Evolutionary conservation across 2,113 vertebrate species (phyloP), one percentile per base, ranked within the genome.

Genomic region (Macquaria ambigua): DNA sequence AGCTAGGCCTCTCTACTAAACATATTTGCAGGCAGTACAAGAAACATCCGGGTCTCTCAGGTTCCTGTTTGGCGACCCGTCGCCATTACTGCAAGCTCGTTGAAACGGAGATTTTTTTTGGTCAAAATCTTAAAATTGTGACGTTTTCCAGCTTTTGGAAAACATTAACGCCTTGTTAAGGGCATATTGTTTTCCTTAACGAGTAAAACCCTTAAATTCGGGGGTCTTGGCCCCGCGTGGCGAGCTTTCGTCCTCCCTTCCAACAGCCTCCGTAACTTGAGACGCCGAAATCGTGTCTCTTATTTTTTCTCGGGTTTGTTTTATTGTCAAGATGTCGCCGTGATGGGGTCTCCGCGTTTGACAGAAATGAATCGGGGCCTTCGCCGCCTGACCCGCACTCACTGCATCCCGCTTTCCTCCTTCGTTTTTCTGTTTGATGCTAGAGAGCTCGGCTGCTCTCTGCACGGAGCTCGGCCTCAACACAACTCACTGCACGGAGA

Each of bases 331-430:
- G 95, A 99, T 99, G 98, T 98, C 97, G 97, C 98, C 98, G 98
- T 99, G 95, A 99, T 97, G 97, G 97, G 96, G 96, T 95, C 87
- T 92, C 96, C 96, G 97, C 94, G 96, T 96, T 89, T 90, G 96
- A 96, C 92, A 96, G 97, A 97, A 97, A 98, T 98, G 97, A 97
- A 95, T 94, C 96, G 94, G 97, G 98, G 97, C 97, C 94, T 94
- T 95, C 83, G 95, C 87, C 86, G 95, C 96, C 95, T 97, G 94
- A 95, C 96, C 95, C 94, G 89, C 93, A 92, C 93, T 90, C 71
- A 92, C 84, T 83, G 81, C 93, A 89, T 79, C 89, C 91, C 92
- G 90, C 81, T 95, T 90, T 93, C 92, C 77, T 94, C 87, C 55
- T 90, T 61, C 82, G 94, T 92, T 79, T 83, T 78, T 83, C 87